phyloP scores from a whole-genome alignment of 1,140 invertebrate species.

The Heliconius eleuchia region DNA sequence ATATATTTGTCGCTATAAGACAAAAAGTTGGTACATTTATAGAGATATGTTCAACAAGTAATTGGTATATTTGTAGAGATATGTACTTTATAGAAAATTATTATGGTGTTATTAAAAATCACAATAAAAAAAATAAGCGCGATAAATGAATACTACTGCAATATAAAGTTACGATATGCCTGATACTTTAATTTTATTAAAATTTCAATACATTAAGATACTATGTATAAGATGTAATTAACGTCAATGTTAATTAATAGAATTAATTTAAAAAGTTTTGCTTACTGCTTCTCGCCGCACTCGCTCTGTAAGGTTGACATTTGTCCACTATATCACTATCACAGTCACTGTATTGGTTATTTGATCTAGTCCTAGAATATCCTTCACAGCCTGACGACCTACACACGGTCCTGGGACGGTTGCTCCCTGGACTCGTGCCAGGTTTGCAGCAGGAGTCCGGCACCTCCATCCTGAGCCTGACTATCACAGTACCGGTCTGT shows the following conservation, averaged over 20 bases:
- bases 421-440: constrained; percentile 40
- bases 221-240: neutral
- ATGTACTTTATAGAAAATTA: neutral
- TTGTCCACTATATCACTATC: constrained; percentile 72
- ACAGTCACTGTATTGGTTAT: constrained; percentile 74
- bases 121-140: neutral
- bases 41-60: neutral
- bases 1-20: neutral
- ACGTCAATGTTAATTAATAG: constrained; percentile 4
- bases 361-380: constrained; percentile 70
- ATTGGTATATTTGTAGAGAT: neutral
- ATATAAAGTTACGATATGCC: neutral
- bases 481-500: constrained; percentile 68
- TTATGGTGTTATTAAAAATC: neutral
- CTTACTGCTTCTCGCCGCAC: constrained; percentile 73
- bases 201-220: neutral
- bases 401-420: constrained; percentile 44
- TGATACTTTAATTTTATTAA: neutral
- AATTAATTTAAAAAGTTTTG: constrained; percentile 43
- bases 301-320: constrained; percentile 62
- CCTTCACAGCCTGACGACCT: constrained; percentile 64
- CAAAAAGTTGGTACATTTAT: neutral
- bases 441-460: constrained; percentile 47
- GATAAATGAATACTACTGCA: neutral
- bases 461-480: constrained; percentile 66